Conservation (phyloP, 2,888 invertebrate species). For the Tanypteryx hageni region DNA sequence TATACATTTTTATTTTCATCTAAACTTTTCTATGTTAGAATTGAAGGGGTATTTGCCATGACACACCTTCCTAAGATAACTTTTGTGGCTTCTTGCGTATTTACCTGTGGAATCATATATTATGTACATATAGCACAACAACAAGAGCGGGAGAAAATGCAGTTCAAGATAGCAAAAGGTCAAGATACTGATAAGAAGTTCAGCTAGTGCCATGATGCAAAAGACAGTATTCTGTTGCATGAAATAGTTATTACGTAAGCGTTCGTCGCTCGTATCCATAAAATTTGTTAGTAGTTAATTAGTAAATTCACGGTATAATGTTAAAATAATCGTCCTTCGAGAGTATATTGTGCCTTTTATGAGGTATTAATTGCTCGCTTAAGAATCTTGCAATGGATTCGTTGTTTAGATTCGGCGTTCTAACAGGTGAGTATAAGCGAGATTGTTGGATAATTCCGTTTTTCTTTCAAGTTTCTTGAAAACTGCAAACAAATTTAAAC, state of each 20-base stretch:
- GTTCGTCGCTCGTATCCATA: not conserved
- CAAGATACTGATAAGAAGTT: conserved; percentile 48
- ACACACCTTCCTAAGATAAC: conserved; percentile 61
- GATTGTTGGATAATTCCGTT: not conserved
- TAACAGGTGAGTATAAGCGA: conserved; percentile 41
- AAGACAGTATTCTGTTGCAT: not conserved
- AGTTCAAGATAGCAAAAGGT: conserved; percentile 38
- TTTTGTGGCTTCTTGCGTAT: conserved; percentile 42
- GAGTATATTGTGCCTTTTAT: conserved; percentile 49
- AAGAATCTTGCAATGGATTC: conserved; percentile 54
- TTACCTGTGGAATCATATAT: conserved; percentile 59
- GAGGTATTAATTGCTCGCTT: conserved; percentile 41
- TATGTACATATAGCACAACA: conserved; percentile 53
- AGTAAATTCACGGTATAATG: conserved; percentile 15
- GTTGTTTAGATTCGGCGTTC: conserved; percentile 50
- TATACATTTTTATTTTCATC: not conserved
- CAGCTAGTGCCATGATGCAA: conserved; percentile 35
- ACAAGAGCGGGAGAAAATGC: conserved; percentile 53
- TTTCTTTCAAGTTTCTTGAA: too few species aligned
- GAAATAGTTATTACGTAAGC: conserved; percentile 59
- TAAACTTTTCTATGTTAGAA: conserved; percentile 11
- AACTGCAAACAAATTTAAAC: too few species aligned
- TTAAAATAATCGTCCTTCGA: conserved; percentile 35
- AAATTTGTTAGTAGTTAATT: not conserved
- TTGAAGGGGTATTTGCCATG: conserved; percentile 42